Percentiles rank a stretch among this genome's conserved stretches.
Evolutionary conservation across 2,888 invertebrate genomes (phyloP).

Genomic region (Hanleya hanleyi): DNA sequence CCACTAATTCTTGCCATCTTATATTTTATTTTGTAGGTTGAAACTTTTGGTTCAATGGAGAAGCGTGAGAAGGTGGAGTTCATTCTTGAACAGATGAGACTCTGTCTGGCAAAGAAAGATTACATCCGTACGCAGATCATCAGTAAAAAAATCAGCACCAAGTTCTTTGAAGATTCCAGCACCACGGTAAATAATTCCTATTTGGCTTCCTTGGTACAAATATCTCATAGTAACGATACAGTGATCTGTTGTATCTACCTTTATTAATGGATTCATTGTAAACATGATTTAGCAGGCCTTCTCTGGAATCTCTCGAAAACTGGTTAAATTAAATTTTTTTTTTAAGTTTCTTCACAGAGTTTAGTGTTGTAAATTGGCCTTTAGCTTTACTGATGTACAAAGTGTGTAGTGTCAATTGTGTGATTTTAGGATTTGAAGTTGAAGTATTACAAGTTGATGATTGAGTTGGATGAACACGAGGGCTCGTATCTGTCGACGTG

Average conservation of each 20-base stretch:
- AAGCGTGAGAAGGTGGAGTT: conserved; percentile 96
- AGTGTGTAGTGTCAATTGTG: no score
- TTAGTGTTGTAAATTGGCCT: background rate
- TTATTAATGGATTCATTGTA: no score
- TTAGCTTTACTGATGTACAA: no score
- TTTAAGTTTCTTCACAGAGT: background rate
- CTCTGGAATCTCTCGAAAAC: background rate
- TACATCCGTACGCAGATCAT: conserved; percentile 98
- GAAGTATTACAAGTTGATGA: conserved; percentile 88
- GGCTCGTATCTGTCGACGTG: conserved; percentile 94
- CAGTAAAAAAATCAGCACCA: conserved; percentile 97
- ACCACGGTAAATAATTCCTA: conserved; percentile 79
- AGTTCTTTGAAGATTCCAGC: conserved; percentile 93
- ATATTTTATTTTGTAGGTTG: conserved; percentile 76
- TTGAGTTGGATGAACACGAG: conserved; percentile 95
- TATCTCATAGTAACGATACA: no score
- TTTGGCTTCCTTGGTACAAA: no score
- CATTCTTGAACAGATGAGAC: conserved; percentile 98
- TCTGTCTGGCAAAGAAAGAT: conserved; percentile 96
- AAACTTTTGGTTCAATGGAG: conserved; percentile 99
- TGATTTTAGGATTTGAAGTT: conserved; percentile 78
- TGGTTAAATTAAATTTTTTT: background rate
- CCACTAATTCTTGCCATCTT: no score
- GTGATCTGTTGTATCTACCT: no score
- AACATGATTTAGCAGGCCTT: background rate